phyloP scores from a whole-genome alignment of 2,888 invertebrate genomes.

The Plebejus melissa region DNA sequence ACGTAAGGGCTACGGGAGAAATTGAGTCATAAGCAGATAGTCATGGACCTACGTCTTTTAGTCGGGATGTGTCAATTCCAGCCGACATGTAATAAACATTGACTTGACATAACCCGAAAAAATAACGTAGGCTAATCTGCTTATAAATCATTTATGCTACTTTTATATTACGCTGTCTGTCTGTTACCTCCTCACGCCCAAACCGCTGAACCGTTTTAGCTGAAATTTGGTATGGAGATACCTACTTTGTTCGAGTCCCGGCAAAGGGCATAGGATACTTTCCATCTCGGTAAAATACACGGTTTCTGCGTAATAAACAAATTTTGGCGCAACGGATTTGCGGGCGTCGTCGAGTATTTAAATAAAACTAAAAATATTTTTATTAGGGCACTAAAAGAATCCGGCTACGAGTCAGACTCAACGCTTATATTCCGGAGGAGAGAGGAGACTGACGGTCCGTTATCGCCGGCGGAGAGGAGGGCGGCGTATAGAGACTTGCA shows the following conservation, averaged over 20 bases:
- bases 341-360: too few relatives aligned
- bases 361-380: not conserved
- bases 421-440: slow-evolving; percentile 90
- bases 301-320: too few relatives aligned
- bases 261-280: too few relatives aligned
- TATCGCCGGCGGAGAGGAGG: slow-evolving; percentile 91
- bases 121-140: not conserved
- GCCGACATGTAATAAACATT: not conserved
- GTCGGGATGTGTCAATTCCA: not conserved
- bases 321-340: not conserved
- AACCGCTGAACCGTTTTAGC: too few relatives aligned
- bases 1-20: too few relatives aligned
- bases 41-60: not conserved
- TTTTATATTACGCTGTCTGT: not conserved
- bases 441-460: slow-evolving; percentile 81
- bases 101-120: not conserved
- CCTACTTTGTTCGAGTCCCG: too few relatives aligned
- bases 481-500: slow-evolving; percentile 93
- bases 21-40: too few relatives aligned
- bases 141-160: not conserved
- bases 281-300: too few relatives aligned
- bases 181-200: too few relatives aligned
- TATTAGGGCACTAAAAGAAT: slow-evolving; percentile 89
- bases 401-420: slow-evolving; percentile 95
- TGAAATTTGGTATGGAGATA: too few relatives aligned